Percentiles rank a stretch among this genome's conserved stretches.
phyloP scores from a whole-genome alignment of 2,113 vertebrate genomes.

The Ailurus styani region DNA sequence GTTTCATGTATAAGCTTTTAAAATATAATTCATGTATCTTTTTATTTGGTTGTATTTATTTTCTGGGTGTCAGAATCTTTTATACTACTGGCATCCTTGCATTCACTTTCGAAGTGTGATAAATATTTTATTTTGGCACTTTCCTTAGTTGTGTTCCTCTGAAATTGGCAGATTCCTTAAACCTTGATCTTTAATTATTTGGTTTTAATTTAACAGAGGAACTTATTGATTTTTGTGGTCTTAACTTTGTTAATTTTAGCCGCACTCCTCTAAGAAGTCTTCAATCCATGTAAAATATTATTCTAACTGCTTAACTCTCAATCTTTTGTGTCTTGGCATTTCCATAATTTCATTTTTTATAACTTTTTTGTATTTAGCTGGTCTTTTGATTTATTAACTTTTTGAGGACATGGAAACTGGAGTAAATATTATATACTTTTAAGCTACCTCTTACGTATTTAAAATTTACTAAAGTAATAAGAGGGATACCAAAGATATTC shows the following conservation, averaged over 20 bases:
- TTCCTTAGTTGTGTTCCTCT: background rate
- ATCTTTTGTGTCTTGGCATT: background rate
- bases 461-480: constrained; percentile 40
- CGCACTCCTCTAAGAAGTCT: background rate
- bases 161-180: constrained; percentile 11
- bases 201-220: constrained; percentile 34
- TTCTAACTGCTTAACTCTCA: background rate
- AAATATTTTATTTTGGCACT: constrained; percentile 39
- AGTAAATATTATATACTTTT: constrained; percentile 6
- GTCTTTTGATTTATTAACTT: constrained; percentile 29
- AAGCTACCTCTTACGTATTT: constrained; percentile 3
- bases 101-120: background rate
- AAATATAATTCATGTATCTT: background rate
- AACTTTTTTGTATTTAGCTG: background rate
- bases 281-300: background rate
- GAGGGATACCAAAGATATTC: background rate
- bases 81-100: background rate
- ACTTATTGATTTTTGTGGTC: background rate
- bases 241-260: constrained; percentile 36
- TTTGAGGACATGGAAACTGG: background rate
- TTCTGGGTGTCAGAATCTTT: background rate
- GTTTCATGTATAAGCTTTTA: constrained; percentile 2
- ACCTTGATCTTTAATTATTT: constrained; percentile 26
- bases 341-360: background rate
- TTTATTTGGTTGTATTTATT: background rate